These are phyloP conservation scores for Bufo gargarizans DNA, from an alignment of 2,113 vertebrate genomes.

Conservation along the genomic window DNA sequence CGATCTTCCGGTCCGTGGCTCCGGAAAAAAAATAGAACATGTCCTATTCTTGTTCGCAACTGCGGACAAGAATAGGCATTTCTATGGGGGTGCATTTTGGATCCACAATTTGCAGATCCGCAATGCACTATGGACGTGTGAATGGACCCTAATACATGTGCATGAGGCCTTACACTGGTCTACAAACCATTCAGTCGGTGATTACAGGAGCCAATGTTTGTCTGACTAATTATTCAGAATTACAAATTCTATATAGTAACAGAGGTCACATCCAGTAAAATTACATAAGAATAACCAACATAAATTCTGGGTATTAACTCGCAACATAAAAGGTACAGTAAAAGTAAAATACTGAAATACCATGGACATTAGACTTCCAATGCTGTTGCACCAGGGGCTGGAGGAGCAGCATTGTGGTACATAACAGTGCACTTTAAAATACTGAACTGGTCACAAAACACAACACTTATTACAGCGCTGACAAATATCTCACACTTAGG, in stretches of 20 bases:
- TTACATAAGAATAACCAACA: not conserved
- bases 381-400: not conserved
- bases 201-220: not conserved
- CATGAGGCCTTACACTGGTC: too few relatives aligned
- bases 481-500: not conserved
- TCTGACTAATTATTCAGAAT: not conserved
- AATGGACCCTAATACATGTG: too few relatives aligned
- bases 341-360: constrained; percentile 7
- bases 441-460: constrained; percentile 48
- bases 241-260: too few relatives aligned
- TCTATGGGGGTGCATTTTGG: too few relatives aligned
- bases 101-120: too few relatives aligned
- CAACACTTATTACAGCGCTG: not conserved
- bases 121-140: too few relatives aligned
- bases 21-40: too few relatives aligned
- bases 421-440: constrained; percentile 38
- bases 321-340: not conserved
- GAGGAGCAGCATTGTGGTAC: constrained; percentile 11
- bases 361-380: not conserved
- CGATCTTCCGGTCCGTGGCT: too few relatives aligned
- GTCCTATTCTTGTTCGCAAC: too few relatives aligned
- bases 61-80: too few relatives aligned
- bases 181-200: too few relatives aligned
- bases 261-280: not conserved
- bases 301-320: not conserved